phyloP scores from a whole-genome alignment of 2,113 vertebrate species.

The Arothron firmamentum region DNA sequence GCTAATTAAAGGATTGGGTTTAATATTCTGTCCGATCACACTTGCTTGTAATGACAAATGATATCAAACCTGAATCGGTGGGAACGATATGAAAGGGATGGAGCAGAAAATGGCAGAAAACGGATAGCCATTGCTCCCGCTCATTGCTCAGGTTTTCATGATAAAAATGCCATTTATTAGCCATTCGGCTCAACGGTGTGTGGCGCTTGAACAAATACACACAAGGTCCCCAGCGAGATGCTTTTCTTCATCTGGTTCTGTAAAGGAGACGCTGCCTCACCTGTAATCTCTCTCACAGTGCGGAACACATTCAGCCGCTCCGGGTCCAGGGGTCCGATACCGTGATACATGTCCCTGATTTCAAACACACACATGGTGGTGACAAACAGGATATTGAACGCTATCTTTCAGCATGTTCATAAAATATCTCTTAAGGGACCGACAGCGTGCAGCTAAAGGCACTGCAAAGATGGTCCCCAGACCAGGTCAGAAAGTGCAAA shows the following conservation, averaged over 20 bases:
- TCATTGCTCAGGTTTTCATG: constrained; percentile 74
- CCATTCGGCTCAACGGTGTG: constrained; percentile 69
- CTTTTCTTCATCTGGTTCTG: too few relatives aligned
- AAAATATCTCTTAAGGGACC: neutral
- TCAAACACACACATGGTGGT: neutral
- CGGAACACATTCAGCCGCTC: constrained; percentile 91
- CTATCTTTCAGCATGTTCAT: neutral
- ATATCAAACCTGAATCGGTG: constrained; percentile 45
- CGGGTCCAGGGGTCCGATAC: constrained; percentile 89
- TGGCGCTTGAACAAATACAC: constrained; percentile 57
- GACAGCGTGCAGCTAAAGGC: constrained; percentile 4
- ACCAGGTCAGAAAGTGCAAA: too few relatives aligned
- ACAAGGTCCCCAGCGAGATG: neutral
- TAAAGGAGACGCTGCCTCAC: constrained; percentile 67
- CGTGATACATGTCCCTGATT: constrained; percentile 91
- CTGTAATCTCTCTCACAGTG: constrained; percentile 96
- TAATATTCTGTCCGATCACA: constrained; percentile 32
- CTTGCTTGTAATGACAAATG: constrained; percentile 67
- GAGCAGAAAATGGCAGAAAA: constrained; percentile 38
- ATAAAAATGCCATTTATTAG: constrained; percentile 76
- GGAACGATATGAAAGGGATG: constrained; percentile 51
- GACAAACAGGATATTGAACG: neutral
- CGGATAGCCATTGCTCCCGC: constrained; percentile 65
- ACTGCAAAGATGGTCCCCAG: neutral
- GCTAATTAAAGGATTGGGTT: too few relatives aligned